Percentiles rank a stretch among this genome's conserved stretches.
phyloP scores from a whole-genome alignment of 2,888 invertebrate species.

The Pristionchus arcanus region DNA sequence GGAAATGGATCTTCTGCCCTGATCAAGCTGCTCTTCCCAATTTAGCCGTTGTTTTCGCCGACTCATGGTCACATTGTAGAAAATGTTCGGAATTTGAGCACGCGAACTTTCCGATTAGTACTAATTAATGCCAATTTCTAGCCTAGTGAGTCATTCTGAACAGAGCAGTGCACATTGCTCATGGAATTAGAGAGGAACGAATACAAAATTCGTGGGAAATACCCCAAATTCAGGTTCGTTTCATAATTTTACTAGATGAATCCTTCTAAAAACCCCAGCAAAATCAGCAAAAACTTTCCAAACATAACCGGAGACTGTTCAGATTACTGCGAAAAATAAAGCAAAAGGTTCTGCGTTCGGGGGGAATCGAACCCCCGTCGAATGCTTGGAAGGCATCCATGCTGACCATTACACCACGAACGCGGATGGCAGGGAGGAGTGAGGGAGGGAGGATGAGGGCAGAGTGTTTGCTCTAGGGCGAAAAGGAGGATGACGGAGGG shows the following conservation, averaged over 20 bases:
- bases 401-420: slow-evolving; percentile 66
- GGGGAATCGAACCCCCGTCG: slow-evolving; percentile 66
- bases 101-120: background rate
- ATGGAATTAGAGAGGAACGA: background rate
- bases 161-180: background rate
- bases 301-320: too few relatives aligned
- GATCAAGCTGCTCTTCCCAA: background rate
- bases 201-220: too few relatives aligned
- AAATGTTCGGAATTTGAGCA: background rate
- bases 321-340: background rate
- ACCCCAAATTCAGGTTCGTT: too few relatives aligned
- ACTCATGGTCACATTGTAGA: background rate
- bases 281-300: too few relatives aligned
- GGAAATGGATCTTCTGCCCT: too few relatives aligned
- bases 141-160: background rate
- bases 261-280: background rate
- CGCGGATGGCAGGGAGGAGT: slow-evolving; percentile 24
- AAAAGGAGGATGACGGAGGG: background rate
- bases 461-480: slow-evolving; percentile 13
- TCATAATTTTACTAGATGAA: too few relatives aligned
- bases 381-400: slow-evolving; percentile 68
- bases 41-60: background rate
- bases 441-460: background rate
- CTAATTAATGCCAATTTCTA: background rate
- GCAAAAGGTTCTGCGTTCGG: slow-evolving; percentile 60